Conservation (phyloP, 2,888 invertebrate genomes). For the Pimpla rufipes region DNA sequence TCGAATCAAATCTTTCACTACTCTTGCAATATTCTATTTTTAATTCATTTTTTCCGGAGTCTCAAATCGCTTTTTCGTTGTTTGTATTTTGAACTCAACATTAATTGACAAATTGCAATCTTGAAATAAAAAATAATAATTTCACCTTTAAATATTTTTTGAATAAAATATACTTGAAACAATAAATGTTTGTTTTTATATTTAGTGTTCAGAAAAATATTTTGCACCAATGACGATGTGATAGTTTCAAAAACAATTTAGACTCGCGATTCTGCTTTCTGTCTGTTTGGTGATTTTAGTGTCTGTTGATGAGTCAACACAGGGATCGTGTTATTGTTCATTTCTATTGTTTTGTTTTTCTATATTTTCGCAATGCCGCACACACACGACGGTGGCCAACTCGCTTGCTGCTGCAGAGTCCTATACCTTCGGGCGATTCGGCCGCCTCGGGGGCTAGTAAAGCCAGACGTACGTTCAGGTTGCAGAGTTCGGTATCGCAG, state of each 20-base stretch:
- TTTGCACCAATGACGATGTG: background rate
- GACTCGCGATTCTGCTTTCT: background rate
- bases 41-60: background rate
- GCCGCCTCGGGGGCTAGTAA: constrained; percentile 81
- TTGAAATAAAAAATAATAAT: no score
- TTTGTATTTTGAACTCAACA: no score
- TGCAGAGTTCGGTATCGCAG: constrained; percentile 88
- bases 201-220: background rate
- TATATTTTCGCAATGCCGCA: constrained; percentile 76
- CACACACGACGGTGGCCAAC: constrained; percentile 84
- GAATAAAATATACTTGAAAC: background rate
- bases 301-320: constrained; percentile 18
- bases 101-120: no score
- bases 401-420: constrained; percentile 49
- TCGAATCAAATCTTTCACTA: background rate
- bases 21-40: background rate
- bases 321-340: constrained; percentile 53
- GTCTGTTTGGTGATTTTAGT: background rate
- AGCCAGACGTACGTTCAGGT: constrained; percentile 85
- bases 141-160: no score
- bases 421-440: constrained; percentile 78
- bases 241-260: background rate
- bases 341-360: constrained; percentile 35
- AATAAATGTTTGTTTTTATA: background rate
- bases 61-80: background rate